Conservation (phyloP, 2,888 invertebrate species). For the Nomada flava region DNA sequence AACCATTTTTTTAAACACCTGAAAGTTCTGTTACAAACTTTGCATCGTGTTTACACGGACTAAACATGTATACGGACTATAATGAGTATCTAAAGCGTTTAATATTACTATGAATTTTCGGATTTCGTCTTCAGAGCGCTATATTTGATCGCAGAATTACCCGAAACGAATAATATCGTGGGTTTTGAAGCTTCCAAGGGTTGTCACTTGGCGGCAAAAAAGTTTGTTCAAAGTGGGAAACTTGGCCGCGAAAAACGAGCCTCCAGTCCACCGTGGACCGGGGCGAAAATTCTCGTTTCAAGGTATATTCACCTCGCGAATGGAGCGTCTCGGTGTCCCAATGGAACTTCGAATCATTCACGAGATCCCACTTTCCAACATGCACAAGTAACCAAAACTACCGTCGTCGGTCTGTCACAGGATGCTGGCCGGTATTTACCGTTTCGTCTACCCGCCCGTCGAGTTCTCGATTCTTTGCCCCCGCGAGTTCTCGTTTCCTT, state of each 20-base stretch:
- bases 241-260: background rate
- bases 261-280: background rate
- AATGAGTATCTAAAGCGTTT: no score
- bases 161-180: no score
- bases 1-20: no score
- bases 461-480: constrained; percentile 2
- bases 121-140: no score
- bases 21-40: no score
- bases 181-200: no score
- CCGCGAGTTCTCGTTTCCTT: constrained; percentile 1
- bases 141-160: no score
- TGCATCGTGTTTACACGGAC: no score
- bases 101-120: no score
- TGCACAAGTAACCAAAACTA: constrained; percentile 3
- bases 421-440: constrained; percentile 34
- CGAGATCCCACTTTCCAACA: constrained; percentile 31
- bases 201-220: no score
- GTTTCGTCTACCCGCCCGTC: constrained; percentile 21
- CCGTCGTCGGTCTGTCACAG: background rate
- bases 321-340: background rate
- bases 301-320: constrained; percentile 23
- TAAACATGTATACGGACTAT: no score
- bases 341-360: constrained; percentile 39
- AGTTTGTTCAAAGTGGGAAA: no score
- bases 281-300: background rate